Evolutionary conservation across 2,113 vertebrate genomes (phyloP).

Genomic region (Hystrix brachyura): DNA sequence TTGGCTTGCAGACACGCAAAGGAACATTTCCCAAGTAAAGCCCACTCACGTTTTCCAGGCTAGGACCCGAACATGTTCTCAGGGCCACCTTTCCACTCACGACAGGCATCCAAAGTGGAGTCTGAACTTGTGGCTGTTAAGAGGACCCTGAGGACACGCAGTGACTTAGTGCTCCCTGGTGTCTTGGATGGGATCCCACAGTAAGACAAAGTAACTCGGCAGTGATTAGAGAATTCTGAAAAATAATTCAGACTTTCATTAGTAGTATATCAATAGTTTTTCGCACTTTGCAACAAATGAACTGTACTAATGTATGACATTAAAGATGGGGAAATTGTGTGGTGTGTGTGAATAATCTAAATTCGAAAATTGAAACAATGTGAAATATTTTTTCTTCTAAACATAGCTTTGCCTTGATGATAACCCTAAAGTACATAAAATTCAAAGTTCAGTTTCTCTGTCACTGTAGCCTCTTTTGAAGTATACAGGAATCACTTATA

Average conservation of each 20-base stretch:
- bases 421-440: not conserved
- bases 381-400: not conserved
- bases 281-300: not conserved
- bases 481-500: too few species aligned
- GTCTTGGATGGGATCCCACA: not conserved
- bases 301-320: not conserved
- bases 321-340: not conserved
- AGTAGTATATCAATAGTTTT: not conserved
- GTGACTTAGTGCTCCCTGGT: not conserved
- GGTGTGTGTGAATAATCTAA: fast-evolving
- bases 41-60: not conserved
- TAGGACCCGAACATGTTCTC: not conserved
- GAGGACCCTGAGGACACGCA: not conserved
- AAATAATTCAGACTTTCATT: not conserved
- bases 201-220: not conserved
- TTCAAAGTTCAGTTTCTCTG: not conserved
- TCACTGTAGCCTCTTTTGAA: not conserved
- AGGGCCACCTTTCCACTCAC: not conserved
- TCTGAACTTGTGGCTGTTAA: not conserved
- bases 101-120: not conserved
- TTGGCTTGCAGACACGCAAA: not conserved
- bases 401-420: not conserved
- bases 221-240: not conserved
- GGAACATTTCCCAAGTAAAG: not conserved
- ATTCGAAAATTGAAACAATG: too few species aligned